Evolutionary conservation across 2,113 vertebrate genomes (phyloP).

Genomic region (Todiramphus chloris): DNA sequence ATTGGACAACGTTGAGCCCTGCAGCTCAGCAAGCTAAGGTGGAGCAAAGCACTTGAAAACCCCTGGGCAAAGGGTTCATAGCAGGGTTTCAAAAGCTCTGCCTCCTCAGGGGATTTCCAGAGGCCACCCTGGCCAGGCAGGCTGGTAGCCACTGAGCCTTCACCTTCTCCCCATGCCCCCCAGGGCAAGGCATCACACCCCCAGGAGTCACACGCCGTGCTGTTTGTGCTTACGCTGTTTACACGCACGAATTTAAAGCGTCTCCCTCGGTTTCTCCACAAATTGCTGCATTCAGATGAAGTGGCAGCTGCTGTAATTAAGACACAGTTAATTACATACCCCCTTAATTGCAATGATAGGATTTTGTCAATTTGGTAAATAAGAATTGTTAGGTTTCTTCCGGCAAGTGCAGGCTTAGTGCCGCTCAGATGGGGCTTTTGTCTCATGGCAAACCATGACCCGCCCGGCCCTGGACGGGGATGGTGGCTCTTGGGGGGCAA

Average conservation of each 20-base stretch:
- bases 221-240: constrained; percentile 71
- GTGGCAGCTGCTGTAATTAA: constrained; percentile 84
- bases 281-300: constrained; percentile 80
- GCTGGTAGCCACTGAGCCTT: rapidly evolving
- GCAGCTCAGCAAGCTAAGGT: neutral
- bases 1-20: rapidly evolving
- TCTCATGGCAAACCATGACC: neutral
- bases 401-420: constrained; percentile 26
- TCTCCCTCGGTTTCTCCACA: constrained; percentile 73
- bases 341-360: constrained; percentile 81
- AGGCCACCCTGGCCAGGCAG: neutral
- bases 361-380: constrained; percentile 82
- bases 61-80: rapidly evolving
- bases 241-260: constrained; percentile 72
- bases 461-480: rapidly evolving
- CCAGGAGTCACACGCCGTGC: neutral
- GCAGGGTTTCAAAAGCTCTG: neutral
- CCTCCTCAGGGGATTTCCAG: neutral
- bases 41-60: neutral
- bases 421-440: neutral
- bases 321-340: constrained; percentile 81
- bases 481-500: neutral
- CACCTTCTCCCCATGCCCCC: neutral
- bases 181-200: neutral
- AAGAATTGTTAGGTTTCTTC: constrained; percentile 78